Conservation (phyloP, 1,140 invertebrate species). For the Luehdorfia chinensis region DNA sequence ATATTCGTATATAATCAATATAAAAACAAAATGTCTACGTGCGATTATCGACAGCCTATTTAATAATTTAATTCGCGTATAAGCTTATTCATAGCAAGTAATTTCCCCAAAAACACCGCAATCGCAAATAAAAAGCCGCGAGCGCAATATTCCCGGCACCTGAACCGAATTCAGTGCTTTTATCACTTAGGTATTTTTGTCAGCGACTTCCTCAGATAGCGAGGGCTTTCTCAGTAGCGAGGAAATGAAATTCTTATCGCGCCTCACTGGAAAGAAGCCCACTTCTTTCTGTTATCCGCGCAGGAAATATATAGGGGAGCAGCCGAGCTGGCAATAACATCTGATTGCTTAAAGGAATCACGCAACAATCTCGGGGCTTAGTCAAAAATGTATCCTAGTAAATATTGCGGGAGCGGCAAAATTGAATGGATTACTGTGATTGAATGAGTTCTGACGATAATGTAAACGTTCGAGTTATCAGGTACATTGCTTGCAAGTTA, state of each 20-base stretch:
- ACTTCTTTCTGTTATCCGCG: constrained; percentile 68
- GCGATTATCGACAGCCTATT: too few relatives aligned
- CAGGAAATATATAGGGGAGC: constrained; percentile 66
- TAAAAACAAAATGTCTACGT: too few relatives aligned
- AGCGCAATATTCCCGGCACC: constrained; percentile 38
- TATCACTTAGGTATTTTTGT: constrained; percentile 74
- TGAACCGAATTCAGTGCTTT: constrained; percentile 65
- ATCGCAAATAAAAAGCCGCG: constrained; percentile 33
- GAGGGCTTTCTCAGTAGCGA: constrained; percentile 56
- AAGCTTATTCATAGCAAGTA: not conserved
- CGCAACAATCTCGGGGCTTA: constrained; percentile 40
- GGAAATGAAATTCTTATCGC: constrained; percentile 77
- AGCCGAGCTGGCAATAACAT: constrained; percentile 55
- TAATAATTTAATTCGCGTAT: too few relatives aligned
- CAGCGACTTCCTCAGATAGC: constrained; percentile 67
- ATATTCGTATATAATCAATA: too few relatives aligned
- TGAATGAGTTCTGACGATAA: constrained; percentile 1
- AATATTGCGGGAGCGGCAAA: constrained; percentile 25
- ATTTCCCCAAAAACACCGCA: constrained; percentile 15
- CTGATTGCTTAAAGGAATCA: constrained; percentile 66
- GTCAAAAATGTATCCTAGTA: constrained; percentile 33
- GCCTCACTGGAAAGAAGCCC: constrained; percentile 58
- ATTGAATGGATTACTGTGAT: constrained; percentile 18
- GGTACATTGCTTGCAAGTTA: not conserved
- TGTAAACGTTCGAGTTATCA: not conserved